Evolutionary conservation across 2,797 vertebrate species (phyloP), one percentile per base, ranked within the genome.

Genomic region (Bradypodion pumilum): DNA sequence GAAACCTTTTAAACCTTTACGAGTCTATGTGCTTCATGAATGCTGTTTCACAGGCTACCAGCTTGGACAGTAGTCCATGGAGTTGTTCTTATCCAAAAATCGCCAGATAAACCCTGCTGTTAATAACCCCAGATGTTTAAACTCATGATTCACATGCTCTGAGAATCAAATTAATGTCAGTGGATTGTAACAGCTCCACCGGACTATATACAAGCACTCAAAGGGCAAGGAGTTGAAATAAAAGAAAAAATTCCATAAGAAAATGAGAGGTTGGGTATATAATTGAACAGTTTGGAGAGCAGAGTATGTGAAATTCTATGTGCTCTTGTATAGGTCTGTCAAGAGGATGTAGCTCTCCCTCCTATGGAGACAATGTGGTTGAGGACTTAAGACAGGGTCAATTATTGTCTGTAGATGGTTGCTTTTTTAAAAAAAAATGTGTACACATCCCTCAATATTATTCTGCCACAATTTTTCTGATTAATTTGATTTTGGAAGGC

Each of bases 91-190:
- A 65, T 56, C 44, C 12, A 21, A 40, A 44, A 74, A 59, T 52
- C 32, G 25, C 70, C 49, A 25, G 40, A 73, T 79, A 69, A 84
- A 59, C 32, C 6, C 35, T 73, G 49, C 59, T 72, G n/a, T 9
- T 29, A n/a, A 49, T 84, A 79, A 74, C 35, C 32, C 7, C 27
- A 79, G 78, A 84, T 79, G 32, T 79, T 74, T 84, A 78, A 84
- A 65, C 76, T 15, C 27, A 40, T 74, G 69, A 56, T 60, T 16
- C 69, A 83, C 63, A 77, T 27, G 74, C 37, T 49, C 44, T 40
- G 60, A 42, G 74, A 60, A 29, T 44, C 37, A 40, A 74, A 62
- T 27, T 12, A 49, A 40, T 32, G 59, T 32, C 69, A 79, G 12
- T 32, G 13, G n/a, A 78, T 15, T 37, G 68, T 52, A 56, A 79